Conservation (phyloP, 2,888 invertebrate genomes). For the Rotaria sp. region DNA sequence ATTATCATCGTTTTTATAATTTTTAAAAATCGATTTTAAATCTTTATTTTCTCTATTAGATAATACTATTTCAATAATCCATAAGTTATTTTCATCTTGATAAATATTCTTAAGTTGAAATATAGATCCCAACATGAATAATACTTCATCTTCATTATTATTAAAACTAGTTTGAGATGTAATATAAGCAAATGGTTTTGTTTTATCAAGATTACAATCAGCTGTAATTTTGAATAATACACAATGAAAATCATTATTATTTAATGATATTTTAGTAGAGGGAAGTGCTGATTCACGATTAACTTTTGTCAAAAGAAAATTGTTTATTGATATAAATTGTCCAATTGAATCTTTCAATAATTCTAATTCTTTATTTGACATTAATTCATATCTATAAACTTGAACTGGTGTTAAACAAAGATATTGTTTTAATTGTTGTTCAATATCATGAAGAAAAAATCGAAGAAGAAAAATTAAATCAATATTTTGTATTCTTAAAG, state of each 20-base stretch:
- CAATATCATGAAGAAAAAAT: neutral
- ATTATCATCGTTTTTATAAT: neutral
- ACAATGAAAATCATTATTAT: neutral
- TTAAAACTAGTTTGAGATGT: neutral
- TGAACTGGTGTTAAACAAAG: neutral
- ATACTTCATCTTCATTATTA: neutral
- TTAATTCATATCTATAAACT: neutral
- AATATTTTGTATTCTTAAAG: neutral
- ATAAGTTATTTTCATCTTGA: neutral
- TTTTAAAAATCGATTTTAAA: neutral
- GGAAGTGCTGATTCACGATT: neutral
- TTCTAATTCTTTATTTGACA: neutral
- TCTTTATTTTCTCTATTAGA: neutral
- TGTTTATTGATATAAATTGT: constrained; percentile 18
- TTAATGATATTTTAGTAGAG: neutral
- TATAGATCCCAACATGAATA: constrained; percentile 16
- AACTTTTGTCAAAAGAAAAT: neutral
- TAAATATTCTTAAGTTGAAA: neutral
- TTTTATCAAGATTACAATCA: neutral
- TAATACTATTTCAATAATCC: neutral
- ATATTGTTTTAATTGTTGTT: neutral
- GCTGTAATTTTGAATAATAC: neutral
- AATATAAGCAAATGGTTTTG: neutral
- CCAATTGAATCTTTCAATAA: neutral
- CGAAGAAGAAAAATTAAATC: neutral